These are phyloP conservation scores for Atta cephalotes DNA, from an alignment of 1,140 invertebrate genomes.

Conservation along the genomic window DNA sequence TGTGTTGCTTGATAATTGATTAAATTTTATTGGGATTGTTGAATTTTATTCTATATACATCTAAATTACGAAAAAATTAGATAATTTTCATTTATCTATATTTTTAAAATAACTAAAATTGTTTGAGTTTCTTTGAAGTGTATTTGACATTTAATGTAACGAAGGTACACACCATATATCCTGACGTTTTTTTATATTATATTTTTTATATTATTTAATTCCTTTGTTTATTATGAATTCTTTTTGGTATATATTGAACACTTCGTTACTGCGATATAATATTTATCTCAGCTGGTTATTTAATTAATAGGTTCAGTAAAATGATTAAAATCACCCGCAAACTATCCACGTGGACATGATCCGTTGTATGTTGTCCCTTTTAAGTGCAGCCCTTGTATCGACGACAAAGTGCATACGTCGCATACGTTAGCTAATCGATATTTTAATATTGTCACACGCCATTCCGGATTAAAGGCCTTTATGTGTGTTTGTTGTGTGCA, in stretches of 20 bases:
- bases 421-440: constrained; percentile 86
- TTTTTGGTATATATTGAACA: not conserved
- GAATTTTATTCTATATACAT: too few species aligned
- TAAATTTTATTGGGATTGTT: not conserved
- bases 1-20: not conserved
- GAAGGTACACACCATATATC: not conserved
- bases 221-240: not conserved
- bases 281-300: constrained; percentile 57
- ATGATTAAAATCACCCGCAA: constrained; percentile 75
- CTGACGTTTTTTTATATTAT: not conserved
- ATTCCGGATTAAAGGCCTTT: constrained; percentile 83
- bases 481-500: constrained; percentile 66
- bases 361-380: constrained; percentile 75
- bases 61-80: not conserved
- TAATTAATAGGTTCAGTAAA: constrained; percentile 63
- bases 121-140: not conserved
- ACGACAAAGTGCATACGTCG: constrained; percentile 86
- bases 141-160: not conserved
- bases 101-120: not conserved
- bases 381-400: constrained; percentile 79
- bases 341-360: constrained; percentile 72
- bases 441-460: constrained; percentile 85
- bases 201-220: not conserved
- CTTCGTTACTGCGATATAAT: constrained; percentile 29
- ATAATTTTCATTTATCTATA: not conserved